phyloP scores from a whole-genome alignment of 2,888 invertebrate species.

The Synergus itoensis region DNA sequence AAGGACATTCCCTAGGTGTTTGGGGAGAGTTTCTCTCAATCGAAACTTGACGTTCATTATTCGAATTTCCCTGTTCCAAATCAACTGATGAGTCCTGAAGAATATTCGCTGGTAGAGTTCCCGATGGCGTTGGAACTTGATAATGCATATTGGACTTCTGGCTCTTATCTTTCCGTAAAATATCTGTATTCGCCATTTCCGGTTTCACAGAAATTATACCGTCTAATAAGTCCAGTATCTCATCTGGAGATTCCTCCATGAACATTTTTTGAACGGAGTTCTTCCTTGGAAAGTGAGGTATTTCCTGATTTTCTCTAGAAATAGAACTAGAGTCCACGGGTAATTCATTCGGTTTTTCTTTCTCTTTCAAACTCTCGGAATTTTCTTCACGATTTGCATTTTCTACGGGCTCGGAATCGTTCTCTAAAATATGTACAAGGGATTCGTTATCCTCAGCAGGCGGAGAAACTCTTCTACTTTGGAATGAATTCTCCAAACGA shows the following conservation, averaged over 20 bases:
- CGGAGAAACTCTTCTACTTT: conserved; percentile 71
- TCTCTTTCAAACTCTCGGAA: conserved; percentile 54
- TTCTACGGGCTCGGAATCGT: conserved; percentile 66
- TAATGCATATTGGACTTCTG: conserved; percentile 72
- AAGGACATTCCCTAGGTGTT: conserved; percentile 47
- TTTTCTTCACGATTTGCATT: conserved; percentile 56
- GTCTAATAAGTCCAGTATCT: conserved; percentile 85
- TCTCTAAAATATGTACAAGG: conserved; percentile 74
- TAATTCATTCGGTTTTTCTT: conserved; percentile 55
- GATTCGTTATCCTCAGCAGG: conserved; percentile 73
- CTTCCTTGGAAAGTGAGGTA: conserved; percentile 47
- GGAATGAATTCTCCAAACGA: conserved; percentile 52
- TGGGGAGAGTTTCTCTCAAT: conserved; percentile 55
- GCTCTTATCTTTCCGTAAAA: conserved; percentile 68
- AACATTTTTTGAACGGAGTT: conserved; percentile 61
- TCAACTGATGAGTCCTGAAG: conserved; percentile 73
- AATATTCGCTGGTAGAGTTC: conserved; percentile 73
- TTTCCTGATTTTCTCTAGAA: conserved; percentile 42
- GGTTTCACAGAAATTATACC: conserved; percentile 80
- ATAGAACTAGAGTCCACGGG: conserved; percentile 52
- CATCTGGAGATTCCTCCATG: conserved; percentile 82
- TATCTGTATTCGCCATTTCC: conserved; percentile 72
- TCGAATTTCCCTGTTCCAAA: conserved; percentile 60
- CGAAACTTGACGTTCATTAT: conserved; percentile 47
- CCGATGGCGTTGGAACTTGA: conserved; percentile 73